Percentiles rank a stretch among this genome's conserved stretches.
These are phyloP conservation scores for Hymenopus coronatus DNA, from an alignment of 2,888 invertebrate genomes.

Conservation along the genomic window DNA sequence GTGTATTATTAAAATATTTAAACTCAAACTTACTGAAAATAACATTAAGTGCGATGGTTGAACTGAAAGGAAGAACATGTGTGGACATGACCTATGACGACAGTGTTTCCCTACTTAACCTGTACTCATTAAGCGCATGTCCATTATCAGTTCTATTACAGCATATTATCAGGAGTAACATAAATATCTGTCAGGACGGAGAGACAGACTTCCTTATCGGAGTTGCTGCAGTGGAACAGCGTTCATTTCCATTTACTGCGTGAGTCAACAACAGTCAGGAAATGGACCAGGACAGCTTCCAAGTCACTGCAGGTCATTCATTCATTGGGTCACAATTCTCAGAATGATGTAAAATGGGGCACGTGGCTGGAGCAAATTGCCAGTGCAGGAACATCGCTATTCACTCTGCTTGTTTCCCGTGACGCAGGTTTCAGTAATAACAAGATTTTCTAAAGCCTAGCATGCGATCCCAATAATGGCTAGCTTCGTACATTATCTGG, in stretches of 20 bases:
- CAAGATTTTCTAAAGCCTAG: neutral
- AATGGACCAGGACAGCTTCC: neutral
- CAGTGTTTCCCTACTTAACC: too few species aligned
- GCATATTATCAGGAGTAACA: neutral
- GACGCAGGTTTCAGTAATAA: neutral
- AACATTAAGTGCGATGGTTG: too few species aligned
- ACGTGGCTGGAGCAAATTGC: neutral
- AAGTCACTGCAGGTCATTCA: neutral
- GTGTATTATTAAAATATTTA: too few species aligned
- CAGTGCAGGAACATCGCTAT: neutral
- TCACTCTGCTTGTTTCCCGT: neutral
- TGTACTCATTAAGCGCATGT: neutral
- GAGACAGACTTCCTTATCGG: neutral
- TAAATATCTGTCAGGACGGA: neutral
- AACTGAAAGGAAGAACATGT: too few species aligned
- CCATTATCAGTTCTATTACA: neutral
- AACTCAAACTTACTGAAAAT: too few species aligned
- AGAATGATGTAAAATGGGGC: neutral
- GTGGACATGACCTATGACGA: too few species aligned
- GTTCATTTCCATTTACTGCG: neutral
- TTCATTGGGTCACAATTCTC: neutral
- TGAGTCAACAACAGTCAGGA: neutral
- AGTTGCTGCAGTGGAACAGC: neutral
- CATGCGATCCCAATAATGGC: neutral
- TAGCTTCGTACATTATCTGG: neutral